Evolutionary conservation across 2,797 vertebrate species (phyloP), one percentile per base, ranked within the genome.

Genomic region (Limosa lapponica): DNA sequence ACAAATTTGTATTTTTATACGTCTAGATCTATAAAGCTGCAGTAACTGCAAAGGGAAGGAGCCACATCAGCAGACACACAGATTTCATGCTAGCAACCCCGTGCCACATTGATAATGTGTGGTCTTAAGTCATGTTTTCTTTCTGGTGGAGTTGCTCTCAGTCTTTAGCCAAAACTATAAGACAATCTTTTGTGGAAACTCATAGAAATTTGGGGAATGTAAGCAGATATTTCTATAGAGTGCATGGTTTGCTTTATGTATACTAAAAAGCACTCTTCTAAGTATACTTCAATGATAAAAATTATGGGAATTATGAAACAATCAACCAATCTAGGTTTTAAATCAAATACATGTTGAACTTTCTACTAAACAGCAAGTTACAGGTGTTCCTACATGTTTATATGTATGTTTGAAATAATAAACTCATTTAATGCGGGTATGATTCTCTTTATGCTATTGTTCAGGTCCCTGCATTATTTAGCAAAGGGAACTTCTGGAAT

Each of bases 341-440:
- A 77, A 82, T 82, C 34, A 54, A 32, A 59, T 88, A 14, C 32
- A 48, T 43, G 17, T 84, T 52, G 52, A 67, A 16, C 27, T 81
- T 73, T 55, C 82, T 62, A 13, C 41, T 44, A 82, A 59, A 51
- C 16, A 39, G 13, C 57, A 93, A 74, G 28, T 52, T 36, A 78
- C 6, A 39, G 18, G 7, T 19, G 39, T 77, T 28, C 82, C 64
- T 79, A 41, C 18, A 11, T 22, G 6, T 79, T 80, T 85, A 85
- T 87, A 95, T n/a, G 9, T 57, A 71, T 57, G 34, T 30, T 74
- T 89, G 86, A 89, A 84, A 91, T 92, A 89, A 65, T 62, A 66
- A 92, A 78, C n/a, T 55, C 17, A 28, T 90, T 78, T 90, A 82
- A 49, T 61, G 12, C 37, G 43, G 48, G 16, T 61, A 41, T 82